Evolutionary conservation across 2,888 invertebrate genomes (phyloP).

Genomic region (Tetrapedia diversipes): DNA sequence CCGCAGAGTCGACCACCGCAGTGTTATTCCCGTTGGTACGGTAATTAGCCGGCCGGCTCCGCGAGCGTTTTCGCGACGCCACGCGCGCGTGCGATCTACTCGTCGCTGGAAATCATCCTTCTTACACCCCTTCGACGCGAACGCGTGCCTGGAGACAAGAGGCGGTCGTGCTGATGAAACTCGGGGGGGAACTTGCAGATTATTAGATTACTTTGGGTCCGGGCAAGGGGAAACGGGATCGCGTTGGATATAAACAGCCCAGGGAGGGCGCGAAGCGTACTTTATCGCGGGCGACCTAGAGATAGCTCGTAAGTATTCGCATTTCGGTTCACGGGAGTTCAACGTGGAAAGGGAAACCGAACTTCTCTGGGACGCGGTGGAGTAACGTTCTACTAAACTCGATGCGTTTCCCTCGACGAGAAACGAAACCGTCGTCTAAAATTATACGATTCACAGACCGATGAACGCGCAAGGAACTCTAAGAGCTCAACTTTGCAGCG

Average conservation of each 20-base stretch:
- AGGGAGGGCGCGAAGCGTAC: background rate
- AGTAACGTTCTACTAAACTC: conserved; percentile 16
- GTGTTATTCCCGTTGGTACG: conserved; percentile 51
- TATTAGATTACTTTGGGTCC: conserved; percentile 12
- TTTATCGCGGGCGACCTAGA: background rate
- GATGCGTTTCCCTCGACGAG: conserved; percentile 12
- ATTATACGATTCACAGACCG: conserved; percentile 56
- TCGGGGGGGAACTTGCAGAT: conserved; percentile 1
- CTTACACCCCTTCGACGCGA: background rate
- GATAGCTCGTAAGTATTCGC: conserved; percentile 16
- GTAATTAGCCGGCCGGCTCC: conserved; percentile 44
- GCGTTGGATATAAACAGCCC: background rate
- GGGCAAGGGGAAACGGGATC: background rate
- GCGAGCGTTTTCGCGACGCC: conserved; percentile 5
- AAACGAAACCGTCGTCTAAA: conserved; percentile 57
- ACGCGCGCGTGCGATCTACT: background rate
- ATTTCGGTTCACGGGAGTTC: background rate
- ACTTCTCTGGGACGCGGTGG: conserved; percentile 16
- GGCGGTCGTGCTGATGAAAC: conserved; percentile 3
- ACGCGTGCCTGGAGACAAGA: background rate
- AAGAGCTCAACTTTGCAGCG: background rate
- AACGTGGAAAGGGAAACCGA: background rate
- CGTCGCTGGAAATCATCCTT: background rate
- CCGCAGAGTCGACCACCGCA: conserved; percentile 58
- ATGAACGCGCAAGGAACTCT: conserved; percentile 39